phyloP scores from a whole-genome alignment of 1,140 invertebrate genomes.

The Drosophila parabipectinata region DNA sequence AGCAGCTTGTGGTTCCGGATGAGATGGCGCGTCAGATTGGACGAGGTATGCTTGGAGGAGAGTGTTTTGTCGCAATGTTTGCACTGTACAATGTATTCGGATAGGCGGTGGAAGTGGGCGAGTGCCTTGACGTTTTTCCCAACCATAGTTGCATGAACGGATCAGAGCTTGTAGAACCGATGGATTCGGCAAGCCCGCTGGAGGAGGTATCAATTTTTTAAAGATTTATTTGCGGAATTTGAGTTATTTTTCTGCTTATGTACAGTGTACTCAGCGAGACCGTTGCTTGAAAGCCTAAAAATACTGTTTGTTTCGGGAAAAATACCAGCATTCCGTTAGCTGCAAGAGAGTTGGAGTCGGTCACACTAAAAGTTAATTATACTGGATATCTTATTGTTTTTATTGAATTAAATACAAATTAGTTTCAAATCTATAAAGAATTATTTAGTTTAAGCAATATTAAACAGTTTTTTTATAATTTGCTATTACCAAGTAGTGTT shows the following conservation, averaged over 20 bases:
- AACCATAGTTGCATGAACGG: conserved; percentile 54
- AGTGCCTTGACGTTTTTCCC: conserved; percentile 70
- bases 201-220: conserved; percentile 4
- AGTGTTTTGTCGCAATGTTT: conserved; percentile 76
- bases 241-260: conserved; percentile 6
- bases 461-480: no score
- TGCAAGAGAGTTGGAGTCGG: no score
- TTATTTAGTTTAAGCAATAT: no score
- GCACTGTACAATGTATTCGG: conserved; percentile 73
- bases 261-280: conserved; percentile 10
- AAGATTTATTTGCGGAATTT: conserved; percentile 18
- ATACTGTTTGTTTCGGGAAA: background rate
- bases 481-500: background rate
- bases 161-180: conserved; percentile 4
- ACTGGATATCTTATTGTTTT: no score
- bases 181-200: conserved; percentile 4
- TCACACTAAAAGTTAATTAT: no score
- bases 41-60: conserved; percentile 72
- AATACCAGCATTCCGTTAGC: background rate
- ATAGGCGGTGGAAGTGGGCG: conserved; percentile 67
- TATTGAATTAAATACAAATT: no score
- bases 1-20: conserved; percentile 67
- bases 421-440: no score
- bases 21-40: conserved; percentile 72
- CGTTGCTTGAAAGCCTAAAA: background rate